Evolutionary conservation across 2,113 vertebrate genomes (phyloP).

Genomic region (Xenopus borealis): DNA sequence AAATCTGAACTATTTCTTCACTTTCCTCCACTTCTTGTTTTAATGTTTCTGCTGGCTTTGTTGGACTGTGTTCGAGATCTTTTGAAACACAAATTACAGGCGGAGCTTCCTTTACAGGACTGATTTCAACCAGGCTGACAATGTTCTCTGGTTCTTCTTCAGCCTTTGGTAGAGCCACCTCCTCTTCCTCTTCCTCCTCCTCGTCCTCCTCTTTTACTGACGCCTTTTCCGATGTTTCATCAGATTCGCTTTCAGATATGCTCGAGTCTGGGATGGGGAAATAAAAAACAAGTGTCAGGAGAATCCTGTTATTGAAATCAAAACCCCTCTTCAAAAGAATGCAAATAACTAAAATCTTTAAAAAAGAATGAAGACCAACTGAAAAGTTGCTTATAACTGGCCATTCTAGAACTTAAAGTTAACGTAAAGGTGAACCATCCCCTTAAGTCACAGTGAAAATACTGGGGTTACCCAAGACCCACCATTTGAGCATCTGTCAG

Average conservation of each 20-base stretch:
- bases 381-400: no score
- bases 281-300: not conserved
- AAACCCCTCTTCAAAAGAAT: not conserved
- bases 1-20: conserved; percentile 66
- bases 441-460: no score
- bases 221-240: conserved; percentile 72
- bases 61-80: conserved; percentile 65
- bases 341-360: no score
- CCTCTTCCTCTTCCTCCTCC: no score
- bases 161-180: conserved; percentile 60
- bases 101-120: conserved; percentile 62
- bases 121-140: conserved; percentile 58
- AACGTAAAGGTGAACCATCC: no score
- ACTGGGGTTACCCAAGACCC: conserved; percentile 21
- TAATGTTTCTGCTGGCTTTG: conserved; percentile 61
- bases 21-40: conserved; percentile 66
- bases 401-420: no score
- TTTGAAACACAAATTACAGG: conserved; percentile 62
- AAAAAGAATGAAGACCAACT: no score
- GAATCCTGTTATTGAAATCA: not conserved
- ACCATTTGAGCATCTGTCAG: conserved; percentile 72
- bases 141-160: conserved; percentile 63
- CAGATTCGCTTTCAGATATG: conserved; percentile 75
- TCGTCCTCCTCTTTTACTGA: conserved; percentile 58
- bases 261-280: conserved; percentile 63